Percentiles rank a stretch among this genome's conserved stretches.
phyloP scores from a whole-genome alignment of 2,113 vertebrate species.

The Nanorana parkeri region DNA sequence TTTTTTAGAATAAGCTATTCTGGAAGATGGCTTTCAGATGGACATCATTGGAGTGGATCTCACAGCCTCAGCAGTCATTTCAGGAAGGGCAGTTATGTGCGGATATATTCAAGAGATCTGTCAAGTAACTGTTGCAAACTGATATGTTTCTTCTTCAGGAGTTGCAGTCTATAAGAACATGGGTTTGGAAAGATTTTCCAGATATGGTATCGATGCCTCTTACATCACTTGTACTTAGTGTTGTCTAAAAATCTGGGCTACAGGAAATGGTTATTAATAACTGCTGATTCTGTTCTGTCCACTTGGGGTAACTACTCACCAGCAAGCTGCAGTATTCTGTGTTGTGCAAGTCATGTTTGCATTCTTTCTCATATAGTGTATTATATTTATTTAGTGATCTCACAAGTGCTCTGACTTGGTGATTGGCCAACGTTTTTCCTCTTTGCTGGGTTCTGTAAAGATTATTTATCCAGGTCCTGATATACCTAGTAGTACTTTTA shows the following conservation, averaged over 20 bases:
- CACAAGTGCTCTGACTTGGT: too few relatives aligned
- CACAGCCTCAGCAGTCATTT: too few relatives aligned
- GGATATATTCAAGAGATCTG: too few relatives aligned
- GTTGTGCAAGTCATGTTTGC: neutral
- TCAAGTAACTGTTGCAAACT: slow-evolving; percentile 22
- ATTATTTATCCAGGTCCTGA: too few relatives aligned
- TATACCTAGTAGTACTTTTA: too few relatives aligned
- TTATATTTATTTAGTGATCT: too few relatives aligned
- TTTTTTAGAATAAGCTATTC: too few relatives aligned
- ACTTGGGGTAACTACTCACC: neutral
- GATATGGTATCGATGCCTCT: slow-evolving; percentile 67
- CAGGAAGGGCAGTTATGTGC: too few relatives aligned
- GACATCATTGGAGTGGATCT: too few relatives aligned
- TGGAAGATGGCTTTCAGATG: too few relatives aligned
- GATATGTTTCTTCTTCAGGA: slow-evolving; percentile 70
- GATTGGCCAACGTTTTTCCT: too few relatives aligned
- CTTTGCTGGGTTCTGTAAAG: too few relatives aligned
- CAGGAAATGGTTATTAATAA: slow-evolving; percentile 24
- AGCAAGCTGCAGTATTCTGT: slow-evolving; percentile 43
- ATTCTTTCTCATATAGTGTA: neutral
- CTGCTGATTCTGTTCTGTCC: slow-evolving; percentile 15
- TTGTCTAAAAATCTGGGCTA: slow-evolving; percentile 54
- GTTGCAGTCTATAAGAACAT: slow-evolving; percentile 74
- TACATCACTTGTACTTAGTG: slow-evolving; percentile 33
- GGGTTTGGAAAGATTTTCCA: slow-evolving; percentile 71